A percentile compares a stretch with the other conserved stretches of the same genome.
phyloP scores from a whole-genome alignment of 2,888 invertebrate species.

The Ophraella communa region DNA sequence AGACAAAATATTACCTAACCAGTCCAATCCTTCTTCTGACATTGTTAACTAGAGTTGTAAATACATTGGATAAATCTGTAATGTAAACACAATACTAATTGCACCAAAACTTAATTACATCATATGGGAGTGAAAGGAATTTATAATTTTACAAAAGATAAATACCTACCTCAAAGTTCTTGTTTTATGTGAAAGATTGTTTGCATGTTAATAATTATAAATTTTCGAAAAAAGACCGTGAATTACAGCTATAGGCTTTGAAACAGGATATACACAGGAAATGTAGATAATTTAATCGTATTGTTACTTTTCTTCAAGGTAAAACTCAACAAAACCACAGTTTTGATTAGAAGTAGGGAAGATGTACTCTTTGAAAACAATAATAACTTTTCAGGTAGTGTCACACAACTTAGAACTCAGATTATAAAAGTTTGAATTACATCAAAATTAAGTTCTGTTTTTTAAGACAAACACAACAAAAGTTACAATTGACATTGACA shows the following conservation, averaged over 20 bases:
- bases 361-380: neutral
- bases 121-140: constrained; percentile 19
- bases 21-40: constrained; percentile 71
- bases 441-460: neutral
- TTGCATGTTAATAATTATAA: constrained; percentile 9
- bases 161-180: constrained; percentile 2
- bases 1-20: constrained; percentile 83
- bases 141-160: constrained; percentile 1
- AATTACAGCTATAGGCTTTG: neutral
- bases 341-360: neutral
- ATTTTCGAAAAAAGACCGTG: constrained; percentile 3
- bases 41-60: constrained; percentile 41
- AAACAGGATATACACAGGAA: constrained; percentile 28
- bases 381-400: neutral
- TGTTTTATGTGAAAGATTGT: neutral
- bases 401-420: neutral
- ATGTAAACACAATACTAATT: neutral
- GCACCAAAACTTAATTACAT: constrained; percentile 17
- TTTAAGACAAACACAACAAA: constrained; percentile 7
- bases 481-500: constrained; percentile 1
- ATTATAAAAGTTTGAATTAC: neutral
- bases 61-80: neutral
- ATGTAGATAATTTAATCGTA: constrained; percentile 16
- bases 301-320: constrained; percentile 19
- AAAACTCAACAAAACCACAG: neutral